Percentiles rank a stretch among this genome's conserved stretches.
phyloP scores from a whole-genome alignment of 1,140 invertebrate genomes.

The Drosophila bifasciata region DNA sequence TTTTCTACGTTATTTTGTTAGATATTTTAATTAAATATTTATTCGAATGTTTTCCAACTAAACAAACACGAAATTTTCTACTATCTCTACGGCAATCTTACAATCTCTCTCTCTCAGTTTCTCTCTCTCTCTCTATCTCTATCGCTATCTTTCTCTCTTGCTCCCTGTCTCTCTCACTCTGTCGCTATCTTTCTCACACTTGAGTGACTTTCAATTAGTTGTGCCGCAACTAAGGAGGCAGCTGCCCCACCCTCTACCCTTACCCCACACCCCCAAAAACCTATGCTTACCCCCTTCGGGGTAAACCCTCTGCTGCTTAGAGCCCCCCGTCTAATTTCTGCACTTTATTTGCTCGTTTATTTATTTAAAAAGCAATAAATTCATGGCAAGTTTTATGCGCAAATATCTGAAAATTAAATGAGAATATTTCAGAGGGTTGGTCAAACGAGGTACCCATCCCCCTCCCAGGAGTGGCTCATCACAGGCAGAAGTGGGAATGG shows the following conservation, averaged over 20 bases:
- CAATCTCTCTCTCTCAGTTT: not conserved
- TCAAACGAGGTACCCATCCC: conserved; percentile 23
- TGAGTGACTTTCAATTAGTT: conserved; percentile 83
- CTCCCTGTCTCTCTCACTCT: not conserved
- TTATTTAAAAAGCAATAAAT: conserved; percentile 84
- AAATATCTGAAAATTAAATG: conserved; percentile 82
- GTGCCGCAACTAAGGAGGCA: conserved; percentile 63
- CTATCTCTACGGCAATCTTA: no score
- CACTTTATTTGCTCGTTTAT: conserved; percentile 82
- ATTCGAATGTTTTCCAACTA: conserved; percentile 49
- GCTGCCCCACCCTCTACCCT: not conserved
- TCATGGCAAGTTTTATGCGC: conserved; percentile 82
- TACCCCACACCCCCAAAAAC: no score
- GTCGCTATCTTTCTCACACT: conserved; percentile 52
- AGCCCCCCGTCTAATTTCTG: conserved; percentile 58
- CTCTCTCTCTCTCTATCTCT: not conserved
- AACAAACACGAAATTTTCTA: conserved; percentile 34
- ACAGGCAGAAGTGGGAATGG: conserved; percentile 9
- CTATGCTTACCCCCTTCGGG: no score
- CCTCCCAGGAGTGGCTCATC: not conserved
- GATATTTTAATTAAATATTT: conserved; percentile 81
- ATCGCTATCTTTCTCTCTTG: conserved; percentile 25
- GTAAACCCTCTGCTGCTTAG: not conserved
- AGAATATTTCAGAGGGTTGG: conserved; percentile 68
- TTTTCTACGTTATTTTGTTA: conserved; percentile 14